phyloP scores from a whole-genome alignment of 2,113 vertebrate species.

The Calidris pugnax region DNA sequence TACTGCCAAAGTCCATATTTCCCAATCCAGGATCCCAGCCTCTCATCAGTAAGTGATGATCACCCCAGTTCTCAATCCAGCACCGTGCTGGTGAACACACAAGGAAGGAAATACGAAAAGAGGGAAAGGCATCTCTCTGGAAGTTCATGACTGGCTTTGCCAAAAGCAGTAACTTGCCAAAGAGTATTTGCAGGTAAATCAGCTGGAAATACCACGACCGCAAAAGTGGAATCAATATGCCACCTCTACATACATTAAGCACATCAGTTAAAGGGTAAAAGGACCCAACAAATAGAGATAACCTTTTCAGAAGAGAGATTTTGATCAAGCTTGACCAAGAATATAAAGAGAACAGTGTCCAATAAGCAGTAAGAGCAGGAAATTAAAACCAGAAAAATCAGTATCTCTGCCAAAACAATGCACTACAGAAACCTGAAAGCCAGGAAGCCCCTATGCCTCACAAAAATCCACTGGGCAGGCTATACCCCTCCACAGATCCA shows the following conservation, averaged over 20 bases:
- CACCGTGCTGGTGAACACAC: not conserved
- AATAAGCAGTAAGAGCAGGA: not conserved
- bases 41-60: not conserved
- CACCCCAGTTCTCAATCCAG: not conserved
- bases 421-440: not conserved
- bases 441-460: not conserved
- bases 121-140: not conserved
- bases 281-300: not conserved
- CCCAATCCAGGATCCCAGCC: not conserved
- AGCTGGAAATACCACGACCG: not conserved
- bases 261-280: not conserved
- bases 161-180: not conserved
- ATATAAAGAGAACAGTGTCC: not conserved
- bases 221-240: not conserved
- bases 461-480: not conserved
- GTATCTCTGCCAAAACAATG: not conserved
- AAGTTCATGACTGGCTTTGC: not conserved
- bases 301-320: not conserved
- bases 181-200: not conserved
- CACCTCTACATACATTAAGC: not conserved
- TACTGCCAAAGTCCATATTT: not conserved
- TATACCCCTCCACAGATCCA: not conserved
- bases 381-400: not conserved
- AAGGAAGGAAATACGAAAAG: not conserved
- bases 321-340: not conserved